A percentile compares a stretch with the other conserved stretches of the same genome.
Evolutionary conservation across 2,888 invertebrate species (phyloP).

Genomic region (Pseudococcus viburni): DNA sequence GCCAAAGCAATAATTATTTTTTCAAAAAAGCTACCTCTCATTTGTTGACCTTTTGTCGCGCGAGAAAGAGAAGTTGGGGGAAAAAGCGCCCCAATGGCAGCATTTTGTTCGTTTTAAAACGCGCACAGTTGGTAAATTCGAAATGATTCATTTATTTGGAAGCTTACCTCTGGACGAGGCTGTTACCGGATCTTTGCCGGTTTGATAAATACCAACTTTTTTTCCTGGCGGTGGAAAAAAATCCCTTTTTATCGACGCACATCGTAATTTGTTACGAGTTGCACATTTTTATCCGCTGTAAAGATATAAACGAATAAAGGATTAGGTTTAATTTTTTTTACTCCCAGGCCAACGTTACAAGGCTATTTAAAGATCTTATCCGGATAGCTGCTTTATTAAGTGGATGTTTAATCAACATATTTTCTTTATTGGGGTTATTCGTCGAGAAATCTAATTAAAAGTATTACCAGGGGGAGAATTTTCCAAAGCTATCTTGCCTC

Average conservation of each 20-base stretch:
- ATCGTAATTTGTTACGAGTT: conserved; percentile 17
- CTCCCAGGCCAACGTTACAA: neutral
- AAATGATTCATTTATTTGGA: neutral
- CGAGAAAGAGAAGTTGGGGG: neutral
- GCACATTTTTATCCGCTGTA: neutral
- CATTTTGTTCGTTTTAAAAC: conserved; percentile 6
- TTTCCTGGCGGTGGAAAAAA: neutral
- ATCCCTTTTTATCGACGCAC: conserved; percentile 22
- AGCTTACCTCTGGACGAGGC: neutral
- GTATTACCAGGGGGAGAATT: neutral
- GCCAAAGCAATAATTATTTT: conserved; percentile 17
- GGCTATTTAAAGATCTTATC: neutral
- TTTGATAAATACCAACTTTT: neutral
- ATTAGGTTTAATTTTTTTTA: neutral
- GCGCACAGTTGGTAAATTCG: neutral
- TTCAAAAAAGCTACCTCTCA: conserved; percentile 1
- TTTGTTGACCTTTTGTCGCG: neutral
- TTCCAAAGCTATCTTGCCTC: neutral
- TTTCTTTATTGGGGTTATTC: neutral
- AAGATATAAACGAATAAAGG: neutral
- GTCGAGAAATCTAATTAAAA: neutral
- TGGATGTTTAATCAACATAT: neutral
- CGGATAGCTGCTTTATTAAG: neutral
- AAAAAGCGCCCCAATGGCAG: neutral
- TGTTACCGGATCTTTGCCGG: neutral